Evolutionary conservation across 2,113 vertebrate genomes (phyloP).

Genomic region (Phaethornis superciliosus): DNA sequence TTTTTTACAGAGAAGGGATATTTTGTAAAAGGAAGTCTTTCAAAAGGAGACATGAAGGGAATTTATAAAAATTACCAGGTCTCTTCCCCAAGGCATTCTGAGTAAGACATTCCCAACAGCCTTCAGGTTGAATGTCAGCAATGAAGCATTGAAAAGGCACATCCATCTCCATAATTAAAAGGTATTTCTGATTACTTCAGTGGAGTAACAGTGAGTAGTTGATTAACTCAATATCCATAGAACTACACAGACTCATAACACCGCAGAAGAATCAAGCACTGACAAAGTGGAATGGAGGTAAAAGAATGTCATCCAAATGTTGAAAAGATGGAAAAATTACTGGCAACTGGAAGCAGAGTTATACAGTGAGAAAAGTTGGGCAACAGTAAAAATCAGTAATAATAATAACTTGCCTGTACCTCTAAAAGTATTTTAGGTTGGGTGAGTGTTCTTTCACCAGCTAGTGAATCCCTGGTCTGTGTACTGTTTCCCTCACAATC

Average conservation of each 20-base stretch:
- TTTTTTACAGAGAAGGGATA: neutral
- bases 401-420: neutral
- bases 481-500: neutral
- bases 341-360: neutral
- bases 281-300: neutral
- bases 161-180: slow-evolving; percentile 20
- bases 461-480: neutral
- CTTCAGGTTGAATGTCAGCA: neutral
- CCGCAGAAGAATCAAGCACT: neutral
- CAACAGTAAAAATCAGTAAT: neutral
- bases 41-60: slow-evolving; percentile 32
- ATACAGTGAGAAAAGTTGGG: neutral
- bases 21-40: neutral
- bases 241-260: neutral
- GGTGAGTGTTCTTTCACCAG: neutral
- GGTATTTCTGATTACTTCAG: neutral
- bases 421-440: neutral
- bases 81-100: neutral
- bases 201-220: neutral
- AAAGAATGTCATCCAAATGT: neutral
- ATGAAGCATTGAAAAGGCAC: neutral
- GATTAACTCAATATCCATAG: slow-evolving; percentile 3
- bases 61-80: slow-evolving; percentile 54
- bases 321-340: neutral
- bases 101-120: neutral